These are phyloP conservation scores for Egretta garzetta DNA, from an alignment of 2,113 vertebrate genomes.

Conservation along the genomic window DNA sequence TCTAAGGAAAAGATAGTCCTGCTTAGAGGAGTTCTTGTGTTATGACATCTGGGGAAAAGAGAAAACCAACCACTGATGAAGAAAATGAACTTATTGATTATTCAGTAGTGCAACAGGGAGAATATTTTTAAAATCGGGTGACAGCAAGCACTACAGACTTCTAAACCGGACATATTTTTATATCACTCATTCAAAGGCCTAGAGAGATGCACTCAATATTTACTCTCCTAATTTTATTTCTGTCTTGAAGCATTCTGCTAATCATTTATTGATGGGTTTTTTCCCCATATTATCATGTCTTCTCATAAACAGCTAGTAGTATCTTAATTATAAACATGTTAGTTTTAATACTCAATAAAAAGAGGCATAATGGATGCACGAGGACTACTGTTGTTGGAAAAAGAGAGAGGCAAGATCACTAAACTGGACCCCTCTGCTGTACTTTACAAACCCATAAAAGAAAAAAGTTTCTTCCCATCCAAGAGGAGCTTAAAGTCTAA, in stretches of 20 bases:
- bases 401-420: not conserved
- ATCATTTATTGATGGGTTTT: not conserved
- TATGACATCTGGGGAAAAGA: not conserved
- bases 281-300: not conserved
- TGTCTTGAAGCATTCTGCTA: not conserved
- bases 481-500: not conserved
- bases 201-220: not conserved
- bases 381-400: not conserved
- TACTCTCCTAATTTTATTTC: slow-evolving; percentile 23
- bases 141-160: not conserved
- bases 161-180: not conserved
- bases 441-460: not conserved
- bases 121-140: not conserved
- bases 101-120: not conserved
- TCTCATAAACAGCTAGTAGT: not conserved
- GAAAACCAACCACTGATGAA: not conserved
- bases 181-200: not conserved
- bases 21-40: not conserved
- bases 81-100: slow-evolving; percentile 33
- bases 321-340: not conserved
- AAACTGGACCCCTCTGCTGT: not conserved
- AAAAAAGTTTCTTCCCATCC: not conserved
- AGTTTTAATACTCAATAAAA: not conserved
- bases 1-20: not conserved
- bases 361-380: not conserved